phyloP scores from a whole-genome alignment of 2,113 vertebrate genomes.

The Podarcis raffonei region DNA sequence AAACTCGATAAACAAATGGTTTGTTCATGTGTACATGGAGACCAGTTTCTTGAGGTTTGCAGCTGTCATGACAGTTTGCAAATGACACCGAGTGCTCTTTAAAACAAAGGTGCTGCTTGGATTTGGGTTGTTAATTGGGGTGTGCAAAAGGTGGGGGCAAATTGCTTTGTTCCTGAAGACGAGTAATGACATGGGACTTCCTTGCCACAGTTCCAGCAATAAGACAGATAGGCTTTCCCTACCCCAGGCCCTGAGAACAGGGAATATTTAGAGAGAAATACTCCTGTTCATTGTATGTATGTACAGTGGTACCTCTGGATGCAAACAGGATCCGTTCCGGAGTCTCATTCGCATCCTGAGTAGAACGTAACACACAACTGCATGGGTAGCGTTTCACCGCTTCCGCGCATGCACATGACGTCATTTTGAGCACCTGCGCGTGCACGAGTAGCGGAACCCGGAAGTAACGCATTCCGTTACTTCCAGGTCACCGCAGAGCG shows the following conservation, averaged over 20 bases:
- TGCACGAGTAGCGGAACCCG: no score
- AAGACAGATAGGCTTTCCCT: neutral
- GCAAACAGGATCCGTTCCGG: no score
- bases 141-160: neutral
- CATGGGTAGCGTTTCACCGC: no score
- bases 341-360: no score
- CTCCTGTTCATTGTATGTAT: neutral
- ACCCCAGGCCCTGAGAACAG: neutral
- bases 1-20: fast-evolving
- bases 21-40: neutral
- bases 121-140: neutral
- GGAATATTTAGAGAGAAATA: neutral
- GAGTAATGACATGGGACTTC: neutral
- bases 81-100: neutral
- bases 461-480: no score
- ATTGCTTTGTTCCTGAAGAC: conserved; percentile 8
- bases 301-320: no score
- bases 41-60: neutral
- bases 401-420: no score
- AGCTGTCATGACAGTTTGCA: neutral
- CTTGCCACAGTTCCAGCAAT: fast-evolving
- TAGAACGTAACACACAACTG: no score
- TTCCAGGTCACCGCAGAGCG: no score
- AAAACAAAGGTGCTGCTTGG: neutral
- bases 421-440: no score